phyloP scores from a whole-genome alignment of 1,140 invertebrate species.

The Eueides isabella region DNA sequence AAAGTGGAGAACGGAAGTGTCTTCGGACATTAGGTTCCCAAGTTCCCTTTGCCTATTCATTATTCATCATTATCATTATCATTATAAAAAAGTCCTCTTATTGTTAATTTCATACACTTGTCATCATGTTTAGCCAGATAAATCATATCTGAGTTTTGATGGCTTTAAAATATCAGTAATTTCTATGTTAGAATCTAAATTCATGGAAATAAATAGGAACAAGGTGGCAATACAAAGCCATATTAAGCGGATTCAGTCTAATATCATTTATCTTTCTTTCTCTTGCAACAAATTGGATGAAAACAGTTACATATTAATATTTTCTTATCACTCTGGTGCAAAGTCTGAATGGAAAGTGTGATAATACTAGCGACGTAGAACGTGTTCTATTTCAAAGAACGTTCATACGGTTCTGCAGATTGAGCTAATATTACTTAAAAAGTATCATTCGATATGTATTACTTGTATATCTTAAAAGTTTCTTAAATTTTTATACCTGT shows the following conservation, averaged over 20 bases:
- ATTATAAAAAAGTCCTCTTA: too few species aligned
- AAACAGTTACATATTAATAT: not conserved
- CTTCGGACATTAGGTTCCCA: too few species aligned
- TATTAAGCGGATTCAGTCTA: not conserved
- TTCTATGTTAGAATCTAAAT: too few species aligned
- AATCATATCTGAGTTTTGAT: too few species aligned
- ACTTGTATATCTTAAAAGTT: not conserved
- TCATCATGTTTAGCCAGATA: too few species aligned
- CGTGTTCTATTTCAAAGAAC: not conserved
- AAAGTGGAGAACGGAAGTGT: too few species aligned
- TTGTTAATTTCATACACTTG: too few species aligned
- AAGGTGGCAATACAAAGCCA: too few species aligned
- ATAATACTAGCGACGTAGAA: not conserved
- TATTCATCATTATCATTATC: too few species aligned
- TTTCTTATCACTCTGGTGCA: not conserved
- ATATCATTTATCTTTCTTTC: not conserved
- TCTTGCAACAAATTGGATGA: not conserved
- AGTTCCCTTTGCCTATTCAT: too few species aligned
- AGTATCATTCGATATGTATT: not conserved
- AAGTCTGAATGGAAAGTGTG: not conserved
- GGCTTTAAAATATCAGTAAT: too few species aligned
- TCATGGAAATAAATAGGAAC: too few species aligned
- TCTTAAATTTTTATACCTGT: not conserved
- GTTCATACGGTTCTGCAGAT: not conserved
- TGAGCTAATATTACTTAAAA: not conserved